These are phyloP conservation scores for Aphaenogaster rudis DNA, from an alignment of 1,140 invertebrate species.

Conservation along the genomic window DNA sequence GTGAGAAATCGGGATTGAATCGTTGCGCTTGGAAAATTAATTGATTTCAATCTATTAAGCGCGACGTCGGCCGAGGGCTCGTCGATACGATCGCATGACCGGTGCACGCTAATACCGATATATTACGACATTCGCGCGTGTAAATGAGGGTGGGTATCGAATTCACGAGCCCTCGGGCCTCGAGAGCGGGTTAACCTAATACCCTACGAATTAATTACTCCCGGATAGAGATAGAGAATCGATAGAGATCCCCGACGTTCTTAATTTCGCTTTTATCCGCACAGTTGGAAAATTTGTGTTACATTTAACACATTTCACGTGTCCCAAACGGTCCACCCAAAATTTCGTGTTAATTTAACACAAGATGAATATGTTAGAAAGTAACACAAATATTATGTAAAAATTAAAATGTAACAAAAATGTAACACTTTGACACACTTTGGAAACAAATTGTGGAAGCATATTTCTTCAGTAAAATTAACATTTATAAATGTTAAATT, in stretches of 20 bases:
- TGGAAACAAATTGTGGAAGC: no score
- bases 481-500: no score
- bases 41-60: conserved; percentile 45
- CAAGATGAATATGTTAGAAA: no score
- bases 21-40: conserved; percentile 45
- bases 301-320: no score
- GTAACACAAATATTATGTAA: no score
- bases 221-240: not conserved
- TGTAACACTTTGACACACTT: no score
- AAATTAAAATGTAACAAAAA: no score
- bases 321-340: no score
- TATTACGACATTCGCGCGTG: conserved; percentile 50
- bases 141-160: conserved; percentile 56
- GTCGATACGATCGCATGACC: conserved; percentile 27
- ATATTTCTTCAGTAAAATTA: no score
- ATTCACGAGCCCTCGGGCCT: conserved; percentile 52
- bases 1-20: conserved; percentile 57
- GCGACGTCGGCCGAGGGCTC: conserved; percentile 17
- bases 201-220: conserved; percentile 63
- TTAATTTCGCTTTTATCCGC: conserved; percentile 6
- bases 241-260: not conserved
- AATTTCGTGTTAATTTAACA: no score
- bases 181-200: conserved; percentile 49
- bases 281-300: no score
- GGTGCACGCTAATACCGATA: conserved; percentile 17